Evolutionary conservation across 2,888 invertebrate genomes (phyloP), one percentile per base, ranked within the genome.

Genomic region (Drosophila hawaiiensis): DNA sequence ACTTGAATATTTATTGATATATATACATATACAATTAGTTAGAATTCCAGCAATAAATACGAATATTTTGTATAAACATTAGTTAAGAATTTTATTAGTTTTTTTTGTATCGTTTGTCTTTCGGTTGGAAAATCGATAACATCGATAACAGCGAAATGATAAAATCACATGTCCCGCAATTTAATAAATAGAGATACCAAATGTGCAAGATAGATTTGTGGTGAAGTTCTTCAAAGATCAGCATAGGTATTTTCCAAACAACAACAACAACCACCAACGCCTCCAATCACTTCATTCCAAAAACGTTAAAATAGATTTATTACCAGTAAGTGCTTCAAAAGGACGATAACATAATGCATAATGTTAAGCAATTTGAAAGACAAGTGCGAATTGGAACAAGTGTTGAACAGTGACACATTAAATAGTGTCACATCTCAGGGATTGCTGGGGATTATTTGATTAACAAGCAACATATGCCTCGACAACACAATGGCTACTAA

Each of bases 11-110:
- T 50, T 10, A 50, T 50, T 28, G 28, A 55, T 39, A 33, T 14
- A 49, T 41, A 74, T 49, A 49, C 28, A 19, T 22, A 19, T 47
- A 53, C 22, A 43, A 41, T 58, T 55, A 22, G 50, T 33, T 33
- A 35, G 35, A 28, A 41, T 12, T 14, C 25, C 31, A 19, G 14
- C 14, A 58, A 52, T 29, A 67, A 56, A 67, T 25, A 55, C 39
- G 19, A 41, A 33, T 50, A 14, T 41, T 29, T 66, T 55, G 22
- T 33, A 33, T 4, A 14, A 16, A 19, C 4, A n/a, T 2, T 16
- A 25, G 25, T 22, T 43, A 4, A 33, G 5, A 2, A 16, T n/a
- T 59, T 29, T 3, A n/a, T n/a, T 56, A 37, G 7, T 25, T 25
- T 9, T 47, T 25, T 47, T 39, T 28, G n/a, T 41, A 29, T 29